Base-by-base conservation (phyloP, 2,797 vertebrate species). In the Anisognathus igniventris region DNA sequence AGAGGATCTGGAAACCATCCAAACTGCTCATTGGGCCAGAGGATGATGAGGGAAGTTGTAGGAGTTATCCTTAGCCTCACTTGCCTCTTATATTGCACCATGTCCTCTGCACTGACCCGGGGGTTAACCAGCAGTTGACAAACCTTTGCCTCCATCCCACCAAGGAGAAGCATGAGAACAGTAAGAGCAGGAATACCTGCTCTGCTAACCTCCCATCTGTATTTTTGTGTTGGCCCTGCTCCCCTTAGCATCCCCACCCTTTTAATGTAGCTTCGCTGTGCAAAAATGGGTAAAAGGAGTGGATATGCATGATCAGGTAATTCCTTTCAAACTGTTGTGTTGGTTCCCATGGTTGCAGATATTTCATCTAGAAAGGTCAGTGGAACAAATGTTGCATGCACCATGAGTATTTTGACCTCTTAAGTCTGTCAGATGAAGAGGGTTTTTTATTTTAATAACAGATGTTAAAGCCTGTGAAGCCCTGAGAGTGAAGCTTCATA, bases 261-360 rank as follows among this genome's bases (percentile, higher is more conserved):
- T 93, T 67, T 3, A 90, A n/a, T 30, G 7, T n/a, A 84, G 40
- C n/a, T 67, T 90, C 24, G 17, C 39, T 57, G 24, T 56, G 47
- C 42, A 54, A 72, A 92, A 90, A 61, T 25, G 54, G 19, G 70
- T 56, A 35, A 83, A 77, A 83, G 10, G 86, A 86, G 35, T 2
- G 6, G 47, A 65, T 78, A 78, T 40, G 66, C 1, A 1, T 60
- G 88, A 90, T 30, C 73, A 88, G 70, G 50, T 4, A 5, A 90
- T 60, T 62, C 47, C 73, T 86, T 88, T 88, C 73, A 66, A 75
- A 75, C 28, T 33, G 20, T 21, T 64, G 37, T 60, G 17, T 19
- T 73, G 20, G 89, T 93, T 96, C 94, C 95, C 84, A 80, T 86
- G 90, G 95, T 68, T 93, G 86, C 88, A 93, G 50, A 28, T 75